Evolutionary conservation across 2,113 vertebrate species (phyloP), one percentile per base, ranked within the genome.

Genomic region (Tragelaphus scriptus): DNA sequence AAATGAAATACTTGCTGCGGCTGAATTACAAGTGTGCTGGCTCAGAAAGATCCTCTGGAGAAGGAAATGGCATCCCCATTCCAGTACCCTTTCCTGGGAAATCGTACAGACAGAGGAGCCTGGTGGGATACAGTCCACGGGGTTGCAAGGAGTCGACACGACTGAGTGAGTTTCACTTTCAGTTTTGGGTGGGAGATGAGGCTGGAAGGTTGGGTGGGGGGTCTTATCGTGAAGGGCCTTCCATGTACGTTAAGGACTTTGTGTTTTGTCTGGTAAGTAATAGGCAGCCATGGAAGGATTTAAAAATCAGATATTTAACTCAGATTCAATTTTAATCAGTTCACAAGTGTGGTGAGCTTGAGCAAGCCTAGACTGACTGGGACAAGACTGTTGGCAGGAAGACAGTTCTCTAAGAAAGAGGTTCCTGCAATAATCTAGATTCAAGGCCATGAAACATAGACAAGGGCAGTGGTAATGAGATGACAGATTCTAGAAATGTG

Each of bases 281-380:
- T 36, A 80, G 30, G 79, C 17, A 85, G 6, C 56, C 79, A 77
- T 0, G 15, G 58, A 68, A 82, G 85, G 55, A n/a, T 80, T 91
- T 95, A 58, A 88, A 55, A 55, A 75, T 68, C 12, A 86, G 36
- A 65, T 85, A 68, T 96, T 87, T 25, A 85, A 92, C 49, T 82
- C 21, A 56, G 63, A 77, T 90, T n/a, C 40, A 7, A 40, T 77
- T 94, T 90, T 81, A 58, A 92, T 61, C 32, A 77, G 26, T 32
- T 56, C 21, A 44, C 53, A 58, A 49, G 61, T 87, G 90, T 56
- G 36, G 53, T 44, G 21, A 71, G 14, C 44, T 61, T 25, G 36
- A 75, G 36, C 59, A 47, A 96, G 40, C 26, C 49, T 51, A 55
- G 56, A 25, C 19, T 53, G n/a, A 25, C 53, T 26, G 61, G 36